phyloP scores from a whole-genome alignment of 2,113 vertebrate genomes.

The Terrapene triunguis region DNA sequence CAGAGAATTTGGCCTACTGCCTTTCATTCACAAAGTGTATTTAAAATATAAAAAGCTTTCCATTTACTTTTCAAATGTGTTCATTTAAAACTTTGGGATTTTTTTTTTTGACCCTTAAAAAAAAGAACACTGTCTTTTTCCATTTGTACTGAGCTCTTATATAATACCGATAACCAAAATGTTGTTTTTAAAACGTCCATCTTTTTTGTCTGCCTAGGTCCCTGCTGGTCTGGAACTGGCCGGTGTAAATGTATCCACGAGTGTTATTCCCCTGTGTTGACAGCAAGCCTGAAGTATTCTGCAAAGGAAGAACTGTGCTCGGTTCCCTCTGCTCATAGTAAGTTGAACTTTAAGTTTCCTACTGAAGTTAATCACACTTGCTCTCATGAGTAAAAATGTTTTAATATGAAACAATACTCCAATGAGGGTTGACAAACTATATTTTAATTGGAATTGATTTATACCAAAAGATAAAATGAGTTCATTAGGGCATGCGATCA shows the following conservation, averaged over 20 bases:
- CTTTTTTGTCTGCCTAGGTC: not conserved
- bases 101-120: not conserved
- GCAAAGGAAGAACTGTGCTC: conserved; percentile 4
- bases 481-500: conserved; percentile 80
- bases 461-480: conserved; percentile 81
- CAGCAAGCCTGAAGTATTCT: conserved; percentile 6
- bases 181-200: not conserved
- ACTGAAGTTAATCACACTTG: conserved; percentile 83
- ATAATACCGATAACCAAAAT: not conserved
- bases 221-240: not conserved
- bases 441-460: conserved; percentile 87
- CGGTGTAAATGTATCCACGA: not conserved
- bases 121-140: not conserved
- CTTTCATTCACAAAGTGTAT: not conserved
- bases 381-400: conserved; percentile 82
- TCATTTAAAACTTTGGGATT: not conserved
- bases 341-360: conserved; percentile 77
- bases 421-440: conserved; percentile 78
- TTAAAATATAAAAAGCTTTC: not conserved
- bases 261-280: not conserved
- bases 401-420: conserved; percentile 77
- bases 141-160: not conserved
- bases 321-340: conserved; percentile 63
- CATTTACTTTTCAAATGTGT: not conserved
- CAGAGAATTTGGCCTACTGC: not conserved